Evolutionary conservation across 2,113 vertebrate genomes (phyloP).

Genomic region (Quiscalus mexicanus): DNA sequence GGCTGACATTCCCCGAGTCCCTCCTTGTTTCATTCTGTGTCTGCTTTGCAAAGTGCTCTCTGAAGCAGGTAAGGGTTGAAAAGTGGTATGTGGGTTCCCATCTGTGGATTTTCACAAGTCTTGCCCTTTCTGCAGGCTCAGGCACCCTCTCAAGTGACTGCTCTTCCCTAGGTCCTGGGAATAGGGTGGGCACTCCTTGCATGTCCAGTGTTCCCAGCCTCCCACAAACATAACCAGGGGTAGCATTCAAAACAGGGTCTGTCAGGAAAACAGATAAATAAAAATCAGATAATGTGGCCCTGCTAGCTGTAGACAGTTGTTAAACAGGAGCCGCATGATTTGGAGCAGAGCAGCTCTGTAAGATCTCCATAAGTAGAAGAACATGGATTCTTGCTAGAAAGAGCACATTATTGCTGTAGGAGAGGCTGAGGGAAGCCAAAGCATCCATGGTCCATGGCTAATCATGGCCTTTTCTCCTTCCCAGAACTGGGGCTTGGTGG

Average conservation of each 20-base stretch:
- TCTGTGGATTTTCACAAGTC: background rate
- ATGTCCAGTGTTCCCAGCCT: background rate
- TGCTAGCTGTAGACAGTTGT: background rate
- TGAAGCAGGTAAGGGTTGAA: background rate
- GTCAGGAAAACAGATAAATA: background rate
- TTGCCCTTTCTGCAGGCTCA: background rate
- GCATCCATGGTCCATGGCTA: background rate
- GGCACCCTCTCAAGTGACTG: background rate
- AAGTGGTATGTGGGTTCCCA: background rate
- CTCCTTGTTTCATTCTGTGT: background rate
- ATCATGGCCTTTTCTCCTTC: background rate
- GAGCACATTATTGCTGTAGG: background rate
- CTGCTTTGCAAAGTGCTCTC: background rate
- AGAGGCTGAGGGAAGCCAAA: background rate
- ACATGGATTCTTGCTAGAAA: background rate
- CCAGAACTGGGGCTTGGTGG: background rate
- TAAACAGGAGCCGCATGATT: background rate
- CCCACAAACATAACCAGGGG: fast-evolving
- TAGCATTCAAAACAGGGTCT: background rate
- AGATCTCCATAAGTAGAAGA: background rate
- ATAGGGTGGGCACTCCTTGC: background rate
- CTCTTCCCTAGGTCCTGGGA: background rate
- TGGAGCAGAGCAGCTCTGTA: background rate
- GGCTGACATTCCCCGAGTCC: background rate
- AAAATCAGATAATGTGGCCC: background rate